phyloP scores from a whole-genome alignment of 2,888 invertebrate genomes.

The Tipula confusa region DNA sequence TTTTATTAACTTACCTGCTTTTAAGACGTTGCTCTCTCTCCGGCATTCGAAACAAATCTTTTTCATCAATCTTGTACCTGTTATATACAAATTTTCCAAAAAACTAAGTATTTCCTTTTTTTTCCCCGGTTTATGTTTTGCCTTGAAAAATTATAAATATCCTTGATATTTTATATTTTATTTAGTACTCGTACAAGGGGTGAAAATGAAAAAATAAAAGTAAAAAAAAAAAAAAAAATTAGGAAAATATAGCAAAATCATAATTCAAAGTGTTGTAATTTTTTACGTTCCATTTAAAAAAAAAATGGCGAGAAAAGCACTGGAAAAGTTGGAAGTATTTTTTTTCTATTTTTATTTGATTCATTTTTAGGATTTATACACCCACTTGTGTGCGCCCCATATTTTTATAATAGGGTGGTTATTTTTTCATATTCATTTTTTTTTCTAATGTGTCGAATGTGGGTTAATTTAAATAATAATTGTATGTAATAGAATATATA shows the following conservation, averaged over 20 bases:
- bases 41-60: neutral
- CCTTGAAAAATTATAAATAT: neutral
- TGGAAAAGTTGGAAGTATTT: neutral
- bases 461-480: neutral
- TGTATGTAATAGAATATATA: neutral
- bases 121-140: neutral
- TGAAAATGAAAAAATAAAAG: neutral
- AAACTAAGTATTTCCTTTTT: neutral
- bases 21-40: neutral
- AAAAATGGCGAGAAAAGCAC: neutral
- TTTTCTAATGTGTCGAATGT: neutral
- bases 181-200: neutral
- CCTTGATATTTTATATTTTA: slow-evolving; percentile 14
- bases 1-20: slow-evolving; percentile 20
- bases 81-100: slow-evolving; percentile 3
- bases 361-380: neutral
- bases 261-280: slow-evolving; percentile 3
- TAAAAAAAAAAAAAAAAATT: too few species aligned
- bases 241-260: neutral
- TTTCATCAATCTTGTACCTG: slow-evolving; percentile 6
- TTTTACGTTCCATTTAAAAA: neutral
- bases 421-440: neutral
- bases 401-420: neutral
- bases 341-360: neutral
- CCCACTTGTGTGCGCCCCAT: neutral